phyloP scores from a whole-genome alignment of 2,113 vertebrate species.

The Nyctibius bracteatus region DNA sequence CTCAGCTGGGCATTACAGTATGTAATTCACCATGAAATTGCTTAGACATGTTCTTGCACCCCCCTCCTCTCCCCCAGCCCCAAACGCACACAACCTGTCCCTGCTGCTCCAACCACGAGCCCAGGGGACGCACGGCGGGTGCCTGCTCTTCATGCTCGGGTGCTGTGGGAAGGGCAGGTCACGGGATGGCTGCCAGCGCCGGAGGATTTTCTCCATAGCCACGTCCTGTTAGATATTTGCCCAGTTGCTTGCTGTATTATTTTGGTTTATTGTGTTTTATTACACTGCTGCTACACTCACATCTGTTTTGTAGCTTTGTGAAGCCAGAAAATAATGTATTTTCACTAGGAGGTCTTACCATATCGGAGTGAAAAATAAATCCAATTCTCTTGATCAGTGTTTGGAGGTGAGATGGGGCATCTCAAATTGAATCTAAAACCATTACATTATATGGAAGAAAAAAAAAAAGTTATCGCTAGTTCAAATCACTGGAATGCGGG shows the following conservation, averaged over 20 bases:
- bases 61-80: not conserved
- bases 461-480: not conserved
- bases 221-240: not conserved
- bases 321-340: not conserved
- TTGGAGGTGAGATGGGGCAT: not conserved
- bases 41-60: not conserved
- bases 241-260: not conserved
- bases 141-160: not conserved
- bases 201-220: slow-evolving; percentile 10
- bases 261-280: not conserved
- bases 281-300: not conserved
- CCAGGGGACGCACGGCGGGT: not conserved
- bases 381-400: not conserved
- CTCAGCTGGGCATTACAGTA: not conserved
- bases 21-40: not conserved
- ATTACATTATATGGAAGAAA: not conserved
- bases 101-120: not conserved
- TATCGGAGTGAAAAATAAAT: not conserved
- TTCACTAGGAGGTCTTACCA: not conserved
- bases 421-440: not conserved
- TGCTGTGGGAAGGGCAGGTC: not conserved
- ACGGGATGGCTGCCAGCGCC: not conserved
- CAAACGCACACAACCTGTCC: not conserved
- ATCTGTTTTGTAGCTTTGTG: not conserved
- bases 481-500: not conserved